Percentiles rank a stretch among this genome's conserved stretches.
Evolutionary conservation across 2,888 invertebrate genomes (phyloP).

Genomic region (Meandrusa payeni): DNA sequence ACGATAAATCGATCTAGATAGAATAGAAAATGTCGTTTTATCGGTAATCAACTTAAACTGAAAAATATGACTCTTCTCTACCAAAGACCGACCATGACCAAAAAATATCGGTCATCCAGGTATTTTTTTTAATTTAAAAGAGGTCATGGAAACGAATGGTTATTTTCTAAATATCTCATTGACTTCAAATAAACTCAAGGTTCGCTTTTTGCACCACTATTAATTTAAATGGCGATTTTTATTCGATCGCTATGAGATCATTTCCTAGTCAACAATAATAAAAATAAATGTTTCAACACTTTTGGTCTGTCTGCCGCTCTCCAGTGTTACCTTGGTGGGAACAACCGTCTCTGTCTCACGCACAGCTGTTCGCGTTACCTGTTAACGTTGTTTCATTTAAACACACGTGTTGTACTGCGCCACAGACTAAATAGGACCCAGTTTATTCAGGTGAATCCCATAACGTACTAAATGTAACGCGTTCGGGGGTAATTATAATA

Average conservation of each 20-base stretch:
- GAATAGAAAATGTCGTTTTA: too few relatives aligned
- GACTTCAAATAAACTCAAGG: constrained; percentile 39
- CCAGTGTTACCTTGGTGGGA: constrained; percentile 61
- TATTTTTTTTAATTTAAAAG: neutral
- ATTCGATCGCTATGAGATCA: constrained; percentile 56
- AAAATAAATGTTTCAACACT: constrained; percentile 61
- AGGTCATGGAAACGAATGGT: constrained; percentile 5
- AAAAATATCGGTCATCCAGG: too few relatives aligned
- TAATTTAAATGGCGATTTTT: constrained; percentile 36
- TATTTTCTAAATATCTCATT: constrained; percentile 5
- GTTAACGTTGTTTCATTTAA: constrained; percentile 46
- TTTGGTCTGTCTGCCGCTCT: constrained; percentile 47
- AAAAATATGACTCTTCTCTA: too few relatives aligned
- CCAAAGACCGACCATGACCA: too few relatives aligned
- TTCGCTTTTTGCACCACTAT: constrained; percentile 27
- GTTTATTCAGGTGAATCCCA: too few relatives aligned
- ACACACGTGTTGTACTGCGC: constrained; percentile 57
- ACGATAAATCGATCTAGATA: too few relatives aligned
- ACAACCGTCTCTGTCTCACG: constrained; percentile 41
- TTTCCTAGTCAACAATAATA: constrained; percentile 57
- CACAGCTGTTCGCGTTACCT: constrained; percentile 39
- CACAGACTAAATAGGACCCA: constrained; percentile 19
- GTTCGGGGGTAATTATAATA: too few relatives aligned
- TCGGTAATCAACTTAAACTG: too few relatives aligned
- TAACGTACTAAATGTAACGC: too few relatives aligned